A percentile compares a stretch with the other conserved stretches of the same genome.
Evolutionary conservation across 2,113 vertebrate species (phyloP).

Genomic region (Carassius gibelio): DNA sequence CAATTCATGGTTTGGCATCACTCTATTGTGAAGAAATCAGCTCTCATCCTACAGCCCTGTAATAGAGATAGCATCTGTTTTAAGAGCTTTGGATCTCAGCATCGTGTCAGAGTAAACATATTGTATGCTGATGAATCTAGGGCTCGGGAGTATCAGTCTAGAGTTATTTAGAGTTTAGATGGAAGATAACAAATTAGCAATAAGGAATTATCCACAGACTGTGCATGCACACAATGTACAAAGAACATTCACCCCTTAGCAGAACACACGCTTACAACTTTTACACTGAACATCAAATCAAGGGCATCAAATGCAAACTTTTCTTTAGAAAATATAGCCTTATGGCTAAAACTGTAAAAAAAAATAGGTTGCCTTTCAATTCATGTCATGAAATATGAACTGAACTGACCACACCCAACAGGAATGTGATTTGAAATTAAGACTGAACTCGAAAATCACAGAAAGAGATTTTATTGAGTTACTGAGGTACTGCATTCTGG

Average conservation of each 20-base stretch:
- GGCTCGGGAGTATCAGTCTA: conserved; percentile 1
- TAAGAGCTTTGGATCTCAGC: conserved; percentile 8
- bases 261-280: not conserved
- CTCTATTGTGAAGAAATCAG: conserved; percentile 19
- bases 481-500: not conserved
- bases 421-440: not conserved
- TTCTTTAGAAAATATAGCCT: too few relatives aligned
- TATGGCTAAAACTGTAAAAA: not conserved
- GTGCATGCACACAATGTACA: not conserved
- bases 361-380: not conserved
- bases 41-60: not conserved
- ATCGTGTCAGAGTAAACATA: conserved; percentile 26
- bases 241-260: not conserved
- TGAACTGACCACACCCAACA: not conserved
- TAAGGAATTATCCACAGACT: conserved; percentile 29
- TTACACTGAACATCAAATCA: not conserved
- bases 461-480: not conserved
- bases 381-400: not conserved
- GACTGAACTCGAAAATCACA: not conserved
- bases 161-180: conserved; percentile 37
- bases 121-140: conserved; percentile 38
- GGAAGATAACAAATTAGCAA: conserved; percentile 30
- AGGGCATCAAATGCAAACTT: not conserved
- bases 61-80: conserved; percentile 27
- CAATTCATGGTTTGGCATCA: conserved; percentile 25